Percentiles rank a stretch among this genome's conserved stretches.
These are phyloP conservation scores for Sebastes aleutianus DNA, from an alignment of 2,797 vertebrate species.

Conservation along the genomic window DNA sequence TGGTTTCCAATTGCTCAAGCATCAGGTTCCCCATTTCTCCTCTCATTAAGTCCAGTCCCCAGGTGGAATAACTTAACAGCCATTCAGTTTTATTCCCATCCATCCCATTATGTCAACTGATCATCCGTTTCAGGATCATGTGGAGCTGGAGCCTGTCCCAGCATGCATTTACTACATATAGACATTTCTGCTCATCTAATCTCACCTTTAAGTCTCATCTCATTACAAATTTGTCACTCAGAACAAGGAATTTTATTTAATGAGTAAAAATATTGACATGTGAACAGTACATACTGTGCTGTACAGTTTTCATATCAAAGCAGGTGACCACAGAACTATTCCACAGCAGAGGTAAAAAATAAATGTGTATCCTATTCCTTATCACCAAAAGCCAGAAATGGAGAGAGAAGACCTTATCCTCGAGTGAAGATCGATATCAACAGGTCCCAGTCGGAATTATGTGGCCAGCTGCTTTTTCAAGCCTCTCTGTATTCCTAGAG, in stretches of 20 bases:
- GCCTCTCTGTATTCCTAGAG: slow-evolving; percentile 35
- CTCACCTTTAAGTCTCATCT: neutral
- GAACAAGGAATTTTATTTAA: neutral
- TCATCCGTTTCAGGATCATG: neutral
- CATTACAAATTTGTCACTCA: neutral
- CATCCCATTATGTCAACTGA: neutral
- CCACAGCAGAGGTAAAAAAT: neutral
- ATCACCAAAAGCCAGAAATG: slow-evolving; percentile 54
- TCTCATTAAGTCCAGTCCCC: neutral
- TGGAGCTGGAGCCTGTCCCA: neutral
- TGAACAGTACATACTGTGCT: neutral
- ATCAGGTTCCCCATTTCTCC: neutral
- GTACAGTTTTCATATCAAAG: neutral
- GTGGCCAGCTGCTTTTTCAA: slow-evolving; percentile 45
- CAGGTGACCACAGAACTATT: slow-evolving; percentile 3
- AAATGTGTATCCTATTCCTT: slow-evolving; percentile 32
- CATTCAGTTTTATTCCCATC: neutral
- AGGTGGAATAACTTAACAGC: neutral
- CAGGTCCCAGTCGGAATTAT: slow-evolving; percentile 42
- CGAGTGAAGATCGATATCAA: slow-evolving; percentile 59
- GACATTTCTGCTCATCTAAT: neutral
- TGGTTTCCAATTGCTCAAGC: neutral
- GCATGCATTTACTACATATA: neutral
- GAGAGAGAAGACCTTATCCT: slow-evolving; percentile 40
- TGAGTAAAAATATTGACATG: neutral